Evolutionary conservation across 2,797 vertebrate genomes (phyloP), one percentile per base, ranked within the genome.

Genomic region (Neosilurus hyrtlii): DNA sequence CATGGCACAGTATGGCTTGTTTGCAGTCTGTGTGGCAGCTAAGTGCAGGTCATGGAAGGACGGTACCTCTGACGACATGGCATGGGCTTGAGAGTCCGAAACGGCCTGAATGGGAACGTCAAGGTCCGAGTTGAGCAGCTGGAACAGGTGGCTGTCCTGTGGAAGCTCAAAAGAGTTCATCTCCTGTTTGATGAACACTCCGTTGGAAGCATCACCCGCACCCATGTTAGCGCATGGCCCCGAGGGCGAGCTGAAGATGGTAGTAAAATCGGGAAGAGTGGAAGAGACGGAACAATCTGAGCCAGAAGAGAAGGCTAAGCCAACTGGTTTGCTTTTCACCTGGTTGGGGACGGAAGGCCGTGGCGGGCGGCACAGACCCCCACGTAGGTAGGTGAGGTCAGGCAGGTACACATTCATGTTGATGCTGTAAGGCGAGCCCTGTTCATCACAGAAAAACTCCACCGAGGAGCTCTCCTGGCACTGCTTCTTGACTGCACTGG

Each of bases 341-440:
- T 97, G 97, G 79, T 93, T 88, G 67, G 88, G 88, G 84, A 91
- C 90, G 43, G 90, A 89, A 67, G 87, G 81, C 51, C 91, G 90
- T 4, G 82, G 82, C 4, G 95, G 94, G 91, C 97, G 96, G 91
- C 95, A 97, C 87, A 98, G 89, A 88, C 96, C 96, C 89, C 96
- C 96, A 93, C 96, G 95, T 91, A 98, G 93, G 91, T 98, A 97
- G 85, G 96, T 95, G 15, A 97, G 92, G 79, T 99, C 97, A 0
- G 97, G 97, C 70, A 99, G 95, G 93, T 96, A 98, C 88, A 99
- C 94, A 54, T 99, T 99, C 97, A 99, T 99, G 92, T 99, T 99
- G 91, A 99, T 96, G 89, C 97, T 99, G 92, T 99, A 99, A 76
- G 97, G 98, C 80, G 96, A 89, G 84, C 94, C 88, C 82, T 96